Base-by-base conservation (phyloP, 2,888 invertebrate species). In the Protula sp. region DNA sequence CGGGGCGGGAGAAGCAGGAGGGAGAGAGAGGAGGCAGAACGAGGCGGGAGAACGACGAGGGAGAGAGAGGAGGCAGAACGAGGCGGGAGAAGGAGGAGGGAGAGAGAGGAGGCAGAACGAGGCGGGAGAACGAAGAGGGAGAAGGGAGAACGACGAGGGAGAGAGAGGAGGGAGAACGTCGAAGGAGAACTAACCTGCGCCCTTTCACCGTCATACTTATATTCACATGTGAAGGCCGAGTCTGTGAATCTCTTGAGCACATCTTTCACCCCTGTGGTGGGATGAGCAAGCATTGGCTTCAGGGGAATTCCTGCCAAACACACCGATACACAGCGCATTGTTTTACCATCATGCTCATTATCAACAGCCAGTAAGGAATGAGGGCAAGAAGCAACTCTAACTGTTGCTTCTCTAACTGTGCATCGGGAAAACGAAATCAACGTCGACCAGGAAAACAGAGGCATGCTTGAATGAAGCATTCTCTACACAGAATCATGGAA, bases 141-240 rank as follows among this genome's bases (percentile, higher is more conserved):
- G 47, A 45, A 1, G 22, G 22, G 9, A 3, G 47, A 45, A 1
- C 2, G 47, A 45, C 1, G n/a, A n/a, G n/a, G n/a, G n/a, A n/a
- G n/a, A n/a, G n/a, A n/a, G n/a, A n/a, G n/a, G n/a, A n/a, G n/a
- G n/a, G n/a, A n/a, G n/a, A n/a, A n/a, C n/a, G n/a, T n/a, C n/a
- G n/a, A n/a, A n/a, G n/a, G n/a, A n/a, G n/a, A n/a, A n/a, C n/a
- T n/a, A n/a, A 91, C 88, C 86, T 95, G 98, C 0, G 97, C 98
- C 71, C 99, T 85, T 85, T 99, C 99, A 0, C 99, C 99, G 82
- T 99, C 99, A 81, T 99, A 99, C 81, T 99, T 99, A 87, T 90
- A 99, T 83, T 99, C 99, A 80, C 98, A 98, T 0, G 97, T 97
- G 80, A 99, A 98, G 66, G 89, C 85, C 45, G 78, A 74, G 19